Evolutionary conservation across 1,140 invertebrate genomes (phyloP), one percentile per base, ranked within the genome.

Genomic region (Zaprionus camerounensis): DNA sequence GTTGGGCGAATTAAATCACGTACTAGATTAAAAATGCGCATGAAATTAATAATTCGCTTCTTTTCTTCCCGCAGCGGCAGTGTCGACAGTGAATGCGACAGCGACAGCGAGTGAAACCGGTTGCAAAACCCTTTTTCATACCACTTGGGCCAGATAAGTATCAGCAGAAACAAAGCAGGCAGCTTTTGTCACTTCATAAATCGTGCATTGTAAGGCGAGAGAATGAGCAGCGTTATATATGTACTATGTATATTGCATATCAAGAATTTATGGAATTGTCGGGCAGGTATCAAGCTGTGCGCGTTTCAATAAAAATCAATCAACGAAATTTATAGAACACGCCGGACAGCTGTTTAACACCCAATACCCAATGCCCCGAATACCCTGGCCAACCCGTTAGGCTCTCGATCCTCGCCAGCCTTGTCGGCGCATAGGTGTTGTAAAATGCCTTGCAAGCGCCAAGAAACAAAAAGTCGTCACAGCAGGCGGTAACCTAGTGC

Each of bases 11-110:
- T 91, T 84, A 91, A 91, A 91, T 91, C 87, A 91, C 87, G 87
- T 91, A 91, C 87, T 84, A 91, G 87, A 91, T 91, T 91, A 91
- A 91, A 91, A 91, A 91, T 91, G 88, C 78, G 81, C 83, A 87
- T 91, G 81, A 91, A 91, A 91, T 88, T 91, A 87, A 87, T 82
- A 91, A 91, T 87, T 82, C 46, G 17, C 46, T 24, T 20, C 46
- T 51, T 17, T 46, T 46, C 41, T 46, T 9, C 41, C 38, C 15
- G 38, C 46, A 51, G n/a, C 71, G 38, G 64, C 15, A 34, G 36
- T 34, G 24, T 22, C 24, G 17, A 28, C 44, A 58, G 24, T 26
- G 24, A 26, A 26, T 26, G 58, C 12, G 11, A 36, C 38, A 44
- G 15, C 20, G 17, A 36, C 12, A 22, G 2, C 17, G 20, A 17